Base-by-base conservation (phyloP, 1,140 invertebrate species). In the Brachionus plicatilis region DNA sequence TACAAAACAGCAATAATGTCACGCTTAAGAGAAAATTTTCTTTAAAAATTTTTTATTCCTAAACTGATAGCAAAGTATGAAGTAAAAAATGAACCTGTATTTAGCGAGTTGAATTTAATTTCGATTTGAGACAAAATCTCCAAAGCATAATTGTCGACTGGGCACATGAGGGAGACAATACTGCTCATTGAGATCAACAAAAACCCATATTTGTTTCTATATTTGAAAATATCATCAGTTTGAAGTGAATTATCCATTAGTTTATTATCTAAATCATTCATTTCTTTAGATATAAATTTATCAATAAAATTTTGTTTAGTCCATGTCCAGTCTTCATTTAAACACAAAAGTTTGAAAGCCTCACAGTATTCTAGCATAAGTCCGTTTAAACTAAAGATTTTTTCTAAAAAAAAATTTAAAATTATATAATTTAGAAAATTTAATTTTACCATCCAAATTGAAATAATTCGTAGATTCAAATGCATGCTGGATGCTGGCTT, bases 311-410 rank as follows among this genome's bases (percentile, higher is more conserved):
- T 65, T 27, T 82, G 24, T 5, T 82, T 82, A 4, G 29, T 65
- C 79, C 79, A 82, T 47, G 24, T 11, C 50, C 53, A 60, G 12
- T 41, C 79, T 24, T 82, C 53, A 14, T 82, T 68, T 60, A 65
- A 47, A 65, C 79, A 65, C 14, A 82, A 11, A 24, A 82, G 24
- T 47, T 65, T 68, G 33, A 82, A 65, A n/a, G 79, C 79, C 17
- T 68, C 41, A 12, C 17, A 60, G 12, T 82, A 68, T 20, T 82
- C 37, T 12, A 43, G 12, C 24, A 82, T 20, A 0, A 82, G 24
- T 14, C 14, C n/a, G 7, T 65, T 82, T 11, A 82, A 47, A 17
- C 33, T 29, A 65, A 60, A 60, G 5, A 1, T 65, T 20, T 82
- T 43, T 5, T 82, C 79, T 82, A 14, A 27, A 76, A 27, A 41